These are phyloP conservation scores for Cotesia congregata DNA, from an alignment of 2,888 invertebrate species.

Conservation along the genomic window DNA sequence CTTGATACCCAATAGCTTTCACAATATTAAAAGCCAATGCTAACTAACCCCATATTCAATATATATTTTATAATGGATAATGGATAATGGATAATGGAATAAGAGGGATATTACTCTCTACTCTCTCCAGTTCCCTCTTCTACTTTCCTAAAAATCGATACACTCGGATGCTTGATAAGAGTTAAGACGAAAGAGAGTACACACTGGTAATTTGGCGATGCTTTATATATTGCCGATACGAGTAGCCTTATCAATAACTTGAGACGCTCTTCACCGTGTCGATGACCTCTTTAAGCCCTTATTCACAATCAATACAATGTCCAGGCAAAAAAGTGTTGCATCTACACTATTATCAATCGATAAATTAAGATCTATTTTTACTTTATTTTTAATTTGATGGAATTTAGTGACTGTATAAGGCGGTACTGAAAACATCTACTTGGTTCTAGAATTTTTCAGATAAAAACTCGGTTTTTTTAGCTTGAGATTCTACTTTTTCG, in stretches of 20 bases:
- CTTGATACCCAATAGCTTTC: constrained; percentile 7
- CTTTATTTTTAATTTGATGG: neutral
- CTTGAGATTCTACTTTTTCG: too few relatives aligned
- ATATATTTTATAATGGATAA: neutral
- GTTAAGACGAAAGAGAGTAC: constrained; percentile 3
- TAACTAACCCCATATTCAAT: neutral
- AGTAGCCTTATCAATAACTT: neutral
- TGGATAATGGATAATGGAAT: neutral
- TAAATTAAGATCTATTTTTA: neutral
- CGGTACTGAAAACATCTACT: neutral
- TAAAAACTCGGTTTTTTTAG: too few relatives aligned
- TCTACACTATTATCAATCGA: neutral
- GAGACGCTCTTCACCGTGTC: constrained; percentile 1
- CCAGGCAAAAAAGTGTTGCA: neutral
- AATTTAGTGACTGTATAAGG: neutral
- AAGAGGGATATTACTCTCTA: neutral
- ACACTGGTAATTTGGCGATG: constrained; percentile 8
- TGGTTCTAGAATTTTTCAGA: too few relatives aligned
- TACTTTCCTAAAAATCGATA: constrained; percentile 6
- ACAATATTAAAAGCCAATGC: constrained; percentile 15
- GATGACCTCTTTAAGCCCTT: neutral
- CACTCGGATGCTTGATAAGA: constrained; percentile 6
- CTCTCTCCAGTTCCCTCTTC: too few relatives aligned
- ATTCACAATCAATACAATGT: neutral
- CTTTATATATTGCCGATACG: constrained; percentile 2